These are phyloP conservation scores for Pollimyrus isidori DNA, from an alignment of 2,113 vertebrate species.

Conservation along the genomic window DNA sequence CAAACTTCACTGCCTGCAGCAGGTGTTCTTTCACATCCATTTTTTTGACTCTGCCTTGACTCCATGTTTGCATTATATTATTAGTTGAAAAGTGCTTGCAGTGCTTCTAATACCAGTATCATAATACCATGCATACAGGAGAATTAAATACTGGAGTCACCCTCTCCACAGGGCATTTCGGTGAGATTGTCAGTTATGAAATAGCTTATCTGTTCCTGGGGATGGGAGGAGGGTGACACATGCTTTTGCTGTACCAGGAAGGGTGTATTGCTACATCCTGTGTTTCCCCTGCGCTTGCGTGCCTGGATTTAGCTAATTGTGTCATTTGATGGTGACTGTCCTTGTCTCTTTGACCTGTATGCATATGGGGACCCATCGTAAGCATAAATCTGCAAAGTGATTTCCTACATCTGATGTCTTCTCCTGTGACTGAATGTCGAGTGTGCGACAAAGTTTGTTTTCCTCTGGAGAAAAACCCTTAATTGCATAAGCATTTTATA, in stretches of 20 bases:
- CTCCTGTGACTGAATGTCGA: neutral
- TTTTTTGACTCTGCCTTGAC: neutral
- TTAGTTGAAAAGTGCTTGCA: neutral
- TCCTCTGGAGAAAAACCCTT: slow-evolving; percentile 1
- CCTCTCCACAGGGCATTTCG: neutral
- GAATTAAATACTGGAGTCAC: neutral
- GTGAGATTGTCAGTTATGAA: neutral
- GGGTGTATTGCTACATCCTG: neutral
- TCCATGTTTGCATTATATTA: neutral
- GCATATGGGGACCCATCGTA: neutral
- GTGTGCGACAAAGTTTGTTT: slow-evolving; percentile 5
- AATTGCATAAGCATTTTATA: slow-evolving; percentile 1
- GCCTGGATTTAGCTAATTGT: neutral
- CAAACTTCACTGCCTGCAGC: neutral
- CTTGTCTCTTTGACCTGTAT: neutral
- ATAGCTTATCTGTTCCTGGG: neutral
- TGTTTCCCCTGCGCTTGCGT: neutral
- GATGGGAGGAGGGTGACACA: neutral
- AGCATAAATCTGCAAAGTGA: neutral
- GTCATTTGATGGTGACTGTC: neutral
- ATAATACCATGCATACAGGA: neutral
- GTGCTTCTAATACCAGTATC: neutral
- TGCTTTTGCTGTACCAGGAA: neutral
- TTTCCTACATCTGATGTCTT: neutral
- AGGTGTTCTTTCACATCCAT: neutral